Percentiles rank a stretch among this genome's conserved stretches.
Conservation (phyloP, 2,888 invertebrate genomes). For the Axea sp. region DNA sequence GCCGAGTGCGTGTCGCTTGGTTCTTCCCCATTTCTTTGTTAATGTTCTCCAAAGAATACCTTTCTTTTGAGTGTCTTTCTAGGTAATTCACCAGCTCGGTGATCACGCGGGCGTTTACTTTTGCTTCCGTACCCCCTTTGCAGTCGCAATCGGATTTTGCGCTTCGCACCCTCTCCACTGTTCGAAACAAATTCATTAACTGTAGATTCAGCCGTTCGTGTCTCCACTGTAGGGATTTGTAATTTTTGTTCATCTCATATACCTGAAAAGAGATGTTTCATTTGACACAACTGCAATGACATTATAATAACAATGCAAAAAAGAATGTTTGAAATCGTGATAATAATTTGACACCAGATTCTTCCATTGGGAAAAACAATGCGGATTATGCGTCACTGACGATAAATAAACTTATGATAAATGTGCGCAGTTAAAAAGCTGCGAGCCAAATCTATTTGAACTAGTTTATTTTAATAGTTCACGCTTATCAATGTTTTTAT, state of each 20-base stretch:
- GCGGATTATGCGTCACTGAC: too few species aligned
- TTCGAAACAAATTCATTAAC: constrained; percentile 2
- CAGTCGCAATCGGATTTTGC: constrained; percentile 1
- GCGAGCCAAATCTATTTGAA: too few species aligned
- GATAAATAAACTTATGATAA: too few species aligned
- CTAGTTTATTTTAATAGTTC: too few species aligned
- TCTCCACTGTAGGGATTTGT: constrained; percentile 35
- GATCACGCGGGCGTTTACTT: background rate
- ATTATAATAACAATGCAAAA: too few species aligned
- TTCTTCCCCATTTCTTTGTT: background rate
- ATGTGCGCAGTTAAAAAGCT: too few species aligned
- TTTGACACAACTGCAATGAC: too few species aligned
- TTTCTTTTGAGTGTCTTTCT: too few species aligned
- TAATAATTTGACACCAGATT: too few species aligned
- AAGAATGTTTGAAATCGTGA: too few species aligned
- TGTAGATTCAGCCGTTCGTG: constrained; percentile 27
- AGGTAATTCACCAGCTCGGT: background rate
- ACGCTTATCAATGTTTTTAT: too few species aligned
- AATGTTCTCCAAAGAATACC: background rate
- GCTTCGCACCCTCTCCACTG: constrained; percentile 1
- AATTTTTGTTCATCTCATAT: constrained; percentile 68
- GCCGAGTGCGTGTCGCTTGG: constrained; percentile 11
- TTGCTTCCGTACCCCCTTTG: background rate
- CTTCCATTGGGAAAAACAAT: too few species aligned
- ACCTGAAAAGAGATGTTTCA: constrained; percentile 66